These are phyloP conservation scores for Misgurnus anguillicaudatus DNA, from an alignment of 2,113 vertebrate species.

Conservation along the genomic window DNA sequence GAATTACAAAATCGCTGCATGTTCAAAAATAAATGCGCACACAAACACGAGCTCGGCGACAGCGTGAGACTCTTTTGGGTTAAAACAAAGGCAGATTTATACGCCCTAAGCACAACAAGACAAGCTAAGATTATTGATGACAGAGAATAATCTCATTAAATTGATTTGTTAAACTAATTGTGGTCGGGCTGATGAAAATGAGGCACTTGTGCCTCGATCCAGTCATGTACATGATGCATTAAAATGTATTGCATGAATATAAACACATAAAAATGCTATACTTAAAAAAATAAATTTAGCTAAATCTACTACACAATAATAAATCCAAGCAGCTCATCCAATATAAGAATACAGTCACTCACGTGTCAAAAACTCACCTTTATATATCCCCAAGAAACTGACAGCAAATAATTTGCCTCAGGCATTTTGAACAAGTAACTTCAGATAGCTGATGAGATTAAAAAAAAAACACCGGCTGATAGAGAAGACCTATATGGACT, in stretches of 20 bases:
- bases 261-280: slow-evolving; percentile 15
- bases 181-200: background rate
- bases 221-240: background rate
- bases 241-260: no score
- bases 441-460: slow-evolving; percentile 54
- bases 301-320: background rate
- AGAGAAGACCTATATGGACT: background rate
- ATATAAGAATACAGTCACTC: background rate
- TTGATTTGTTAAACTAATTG: slow-evolving; percentile 4
- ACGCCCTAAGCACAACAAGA: background rate
- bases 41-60: background rate
- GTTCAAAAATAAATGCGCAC: background rate
- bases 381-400: slow-evolving; percentile 98
- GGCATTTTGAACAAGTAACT: slow-evolving; percentile 82
- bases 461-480: slow-evolving; percentile 27
- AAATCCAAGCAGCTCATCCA: background rate
- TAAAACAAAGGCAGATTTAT: slow-evolving; percentile 15
- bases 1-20: background rate
- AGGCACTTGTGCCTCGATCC: background rate
- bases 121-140: background rate
- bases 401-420: slow-evolving; percentile 94
- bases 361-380: slow-evolving; percentile 82
- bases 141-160: slow-evolving; percentile 26
- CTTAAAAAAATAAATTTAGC: slow-evolving; percentile 13
- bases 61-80: background rate